Conservation (phyloP, 1,140 invertebrate species). For the Listronotus oregonensis region DNA sequence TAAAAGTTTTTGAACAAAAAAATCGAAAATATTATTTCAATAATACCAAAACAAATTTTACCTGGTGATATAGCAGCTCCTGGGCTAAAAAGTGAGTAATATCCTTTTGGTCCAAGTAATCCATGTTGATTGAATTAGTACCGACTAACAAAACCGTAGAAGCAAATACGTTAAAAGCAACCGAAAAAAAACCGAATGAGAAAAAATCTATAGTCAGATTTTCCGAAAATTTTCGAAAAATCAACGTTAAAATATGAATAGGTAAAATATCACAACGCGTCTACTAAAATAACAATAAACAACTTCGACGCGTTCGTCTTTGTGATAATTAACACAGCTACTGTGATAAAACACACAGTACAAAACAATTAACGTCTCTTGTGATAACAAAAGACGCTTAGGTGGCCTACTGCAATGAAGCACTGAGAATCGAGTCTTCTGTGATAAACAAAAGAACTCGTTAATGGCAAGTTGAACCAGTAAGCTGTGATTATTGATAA, state of each 20-base stretch:
- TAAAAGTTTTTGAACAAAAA: too few relatives aligned
- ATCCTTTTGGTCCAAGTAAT: conserved; percentile 74
- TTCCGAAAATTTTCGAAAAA: conserved; percentile 28
- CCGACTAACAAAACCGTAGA: conserved; percentile 15
- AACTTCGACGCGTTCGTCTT: conserved; percentile 17
- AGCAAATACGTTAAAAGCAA: conserved; percentile 30
- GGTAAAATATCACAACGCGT: conserved; percentile 22
- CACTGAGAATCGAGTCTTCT: not conserved
- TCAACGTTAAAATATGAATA: conserved; percentile 2
- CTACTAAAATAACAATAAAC: conserved; percentile 20
- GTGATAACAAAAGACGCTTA: not conserved
- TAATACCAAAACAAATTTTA: conserved; percentile 16
- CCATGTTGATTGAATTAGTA: conserved; percentile 45
- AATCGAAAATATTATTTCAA: too few relatives aligned
- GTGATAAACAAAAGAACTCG: not conserved
- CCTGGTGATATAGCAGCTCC: conserved; percentile 74
- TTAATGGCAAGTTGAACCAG: too few relatives aligned
- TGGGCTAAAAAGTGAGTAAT: conserved; percentile 79
- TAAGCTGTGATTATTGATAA: too few relatives aligned
- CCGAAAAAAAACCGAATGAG: conserved; percentile 15
- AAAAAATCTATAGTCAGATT: conserved; percentile 7
- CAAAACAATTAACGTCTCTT: conserved; percentile 1
- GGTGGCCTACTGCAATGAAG: too few relatives aligned
- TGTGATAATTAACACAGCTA: not conserved
- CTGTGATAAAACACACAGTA: conserved; percentile 25